These are phyloP conservation scores for Dasyprocta punctata DNA, from an alignment of 2,113 vertebrate genomes.

Conservation along the genomic window DNA sequence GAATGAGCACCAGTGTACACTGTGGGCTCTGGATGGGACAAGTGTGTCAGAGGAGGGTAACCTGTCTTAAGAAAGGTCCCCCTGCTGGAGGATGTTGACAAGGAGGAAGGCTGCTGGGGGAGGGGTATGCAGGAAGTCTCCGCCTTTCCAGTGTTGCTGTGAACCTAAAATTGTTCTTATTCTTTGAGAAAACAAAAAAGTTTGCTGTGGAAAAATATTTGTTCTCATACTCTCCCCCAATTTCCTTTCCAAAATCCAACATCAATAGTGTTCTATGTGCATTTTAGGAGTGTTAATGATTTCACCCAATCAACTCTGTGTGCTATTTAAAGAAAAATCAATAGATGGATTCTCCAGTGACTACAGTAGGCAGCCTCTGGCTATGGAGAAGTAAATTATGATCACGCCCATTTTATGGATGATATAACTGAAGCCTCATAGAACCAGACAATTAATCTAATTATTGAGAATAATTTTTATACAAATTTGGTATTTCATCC, in stretches of 20 bases:
- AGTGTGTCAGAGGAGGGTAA: not conserved
- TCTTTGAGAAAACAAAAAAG: not conserved
- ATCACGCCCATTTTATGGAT: not conserved
- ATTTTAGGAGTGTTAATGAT: constrained; percentile 20
- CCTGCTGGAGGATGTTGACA: not conserved
- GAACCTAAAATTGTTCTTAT: not conserved
- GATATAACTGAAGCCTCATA: not conserved
- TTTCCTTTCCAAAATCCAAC: constrained; percentile 10
- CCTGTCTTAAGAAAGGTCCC: not conserved
- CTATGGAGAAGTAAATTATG: not conserved
- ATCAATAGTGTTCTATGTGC: constrained; percentile 8
- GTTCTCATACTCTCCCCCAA: not conserved
- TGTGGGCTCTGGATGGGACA: not conserved
- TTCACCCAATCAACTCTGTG: constrained; percentile 48
- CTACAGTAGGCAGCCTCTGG: not conserved
- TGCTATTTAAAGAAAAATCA: not conserved
- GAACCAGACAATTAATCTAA: not conserved
- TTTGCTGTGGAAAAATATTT: not conserved
- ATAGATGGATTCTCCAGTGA: not conserved
- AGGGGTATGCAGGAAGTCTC: not conserved
- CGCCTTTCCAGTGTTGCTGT: not conserved
- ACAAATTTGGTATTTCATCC: not conserved
- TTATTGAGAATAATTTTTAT: too few relatives aligned
- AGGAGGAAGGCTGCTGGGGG: too few relatives aligned
- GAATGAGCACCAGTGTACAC: not conserved